A percentile compares a stretch with the other conserved stretches of the same genome.
Evolutionary conservation across 2,113 vertebrate species (phyloP).

Genomic region (Petromus typicus): DNA sequence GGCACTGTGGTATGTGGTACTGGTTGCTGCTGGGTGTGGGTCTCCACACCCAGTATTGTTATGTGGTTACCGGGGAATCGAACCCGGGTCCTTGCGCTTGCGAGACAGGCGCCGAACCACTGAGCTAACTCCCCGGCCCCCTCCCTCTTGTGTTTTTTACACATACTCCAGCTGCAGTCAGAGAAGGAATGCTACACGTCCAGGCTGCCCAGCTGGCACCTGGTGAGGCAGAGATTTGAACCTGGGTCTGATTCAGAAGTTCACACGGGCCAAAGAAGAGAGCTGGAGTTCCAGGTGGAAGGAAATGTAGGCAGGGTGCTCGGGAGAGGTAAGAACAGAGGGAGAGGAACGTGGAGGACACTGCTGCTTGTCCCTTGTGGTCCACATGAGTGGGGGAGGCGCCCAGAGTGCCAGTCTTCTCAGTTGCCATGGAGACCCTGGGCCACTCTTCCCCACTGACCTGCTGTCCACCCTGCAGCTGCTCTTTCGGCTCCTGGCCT

Average conservation of each 20-base stretch:
- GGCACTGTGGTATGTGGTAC: too few relatives aligned
- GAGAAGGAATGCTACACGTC: not conserved
- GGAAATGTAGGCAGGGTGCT: not conserved
- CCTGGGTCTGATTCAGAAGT: not conserved
- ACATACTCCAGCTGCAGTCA: not conserved
- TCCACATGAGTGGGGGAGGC: not conserved
- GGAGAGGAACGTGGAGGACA: not conserved
- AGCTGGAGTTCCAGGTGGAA: too few relatives aligned
- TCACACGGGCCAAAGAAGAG: not conserved
- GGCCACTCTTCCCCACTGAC: constrained; percentile 41
- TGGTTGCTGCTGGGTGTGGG: too few relatives aligned
- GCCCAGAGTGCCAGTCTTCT: not conserved
- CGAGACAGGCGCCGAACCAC: too few relatives aligned
- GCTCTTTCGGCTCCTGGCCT: not conserved
- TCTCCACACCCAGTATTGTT: too few relatives aligned
- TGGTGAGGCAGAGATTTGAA: not conserved
- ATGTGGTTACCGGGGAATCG: too few relatives aligned
- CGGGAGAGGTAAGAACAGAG: not conserved
- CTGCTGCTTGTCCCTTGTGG: fast-evolving
- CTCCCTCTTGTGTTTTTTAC: not conserved
- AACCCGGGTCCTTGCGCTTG: too few relatives aligned
- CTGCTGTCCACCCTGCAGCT: not conserved
- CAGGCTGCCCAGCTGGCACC: not conserved
- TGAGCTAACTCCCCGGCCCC: too few relatives aligned
- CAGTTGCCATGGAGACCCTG: constrained; percentile 61